Percentiles rank a stretch among this genome's conserved stretches.
These are phyloP conservation scores for Chiloscyllium plagiosum DNA, from an alignment of 2,113 vertebrate species.

Conservation along the genomic window DNA sequence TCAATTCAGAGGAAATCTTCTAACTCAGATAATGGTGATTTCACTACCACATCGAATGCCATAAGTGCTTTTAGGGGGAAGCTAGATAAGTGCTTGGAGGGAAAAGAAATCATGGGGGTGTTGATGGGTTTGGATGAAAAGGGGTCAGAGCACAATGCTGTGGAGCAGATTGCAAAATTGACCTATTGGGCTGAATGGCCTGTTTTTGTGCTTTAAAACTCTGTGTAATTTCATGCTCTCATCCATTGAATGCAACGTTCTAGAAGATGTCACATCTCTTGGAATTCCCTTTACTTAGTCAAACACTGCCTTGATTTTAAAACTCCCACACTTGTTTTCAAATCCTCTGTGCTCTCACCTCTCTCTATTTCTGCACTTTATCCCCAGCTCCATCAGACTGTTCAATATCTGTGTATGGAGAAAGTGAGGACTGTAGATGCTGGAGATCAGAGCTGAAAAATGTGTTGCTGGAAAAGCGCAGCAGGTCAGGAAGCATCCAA, in stretches of 20 bases:
- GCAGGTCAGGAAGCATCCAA: too few relatives aligned
- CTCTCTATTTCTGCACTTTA: background rate
- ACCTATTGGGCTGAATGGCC: background rate
- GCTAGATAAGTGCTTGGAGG: background rate
- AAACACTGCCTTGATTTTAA: background rate
- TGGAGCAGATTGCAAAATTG: background rate
- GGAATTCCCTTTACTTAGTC: background rate
- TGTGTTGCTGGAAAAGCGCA: too few relatives aligned
- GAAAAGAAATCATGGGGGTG: background rate
- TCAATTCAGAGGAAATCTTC: background rate
- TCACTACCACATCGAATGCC: background rate
- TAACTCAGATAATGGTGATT: background rate
- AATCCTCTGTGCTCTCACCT: background rate
- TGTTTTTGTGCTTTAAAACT: background rate
- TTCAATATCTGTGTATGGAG: too few relatives aligned
- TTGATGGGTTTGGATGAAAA: background rate
- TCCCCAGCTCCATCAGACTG: background rate
- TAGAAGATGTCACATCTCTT: background rate
- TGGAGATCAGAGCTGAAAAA: too few relatives aligned
- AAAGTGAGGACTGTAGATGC: too few relatives aligned
- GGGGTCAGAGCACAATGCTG: background rate
- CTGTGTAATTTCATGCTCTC: background rate
- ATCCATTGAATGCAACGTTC: background rate
- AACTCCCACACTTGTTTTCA: background rate
- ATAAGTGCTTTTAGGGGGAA: background rate